Evolutionary conservation across 2,888 invertebrate genomes (phyloP), one percentile per base, ranked within the genome.

Genomic region (Tachina lurida): DNA sequence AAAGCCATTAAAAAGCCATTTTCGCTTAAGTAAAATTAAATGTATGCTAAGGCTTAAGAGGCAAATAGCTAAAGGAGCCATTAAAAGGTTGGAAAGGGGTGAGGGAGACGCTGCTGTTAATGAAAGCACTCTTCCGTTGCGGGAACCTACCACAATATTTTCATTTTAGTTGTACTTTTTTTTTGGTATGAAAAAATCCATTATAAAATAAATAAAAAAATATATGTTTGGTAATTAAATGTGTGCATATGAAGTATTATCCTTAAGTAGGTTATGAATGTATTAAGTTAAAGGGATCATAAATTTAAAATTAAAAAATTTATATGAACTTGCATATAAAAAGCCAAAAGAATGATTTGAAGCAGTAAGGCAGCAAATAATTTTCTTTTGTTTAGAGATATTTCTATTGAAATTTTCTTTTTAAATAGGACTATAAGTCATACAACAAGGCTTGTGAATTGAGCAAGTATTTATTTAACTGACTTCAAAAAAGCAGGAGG

Each of bases 1-100:
- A 86, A 83, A 79, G 65, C 83, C 58, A 86, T 86, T 86, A 86
- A 79, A 75, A 80, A 58, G 13, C 17, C 47, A 62, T 67, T 82
- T 80, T 74, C 68, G 77, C 84, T 81, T 60, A 83, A 63, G 58
- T 83, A 31, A 63, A 73, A 77, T 73, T 58, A 77, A 2, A 9
- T 45, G 15, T 17, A 17, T 15, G n/a, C 10, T 12, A n/a, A n/a
- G 47, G 31, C n/a, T n/a, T 12, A 9, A n/a, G 15, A 10, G n/a
- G 1, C 15, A 39, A 1, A 39, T 39, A 22, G 15, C 39, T 47
- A 58, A 60, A 17, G 31, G 47, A 47, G 31, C 7, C 10, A 15
- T 31, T 43, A 56, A 75, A 52, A 41, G 9, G 3, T 2, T 4
- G 31, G 31, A 4, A 4, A 31, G 31, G 4, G 0, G 39, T n/a